Percentiles rank a stretch among this genome's conserved stretches.
phyloP scores from a whole-genome alignment of 2,797 vertebrate genomes.

The Clarias laeviceps region DNA sequence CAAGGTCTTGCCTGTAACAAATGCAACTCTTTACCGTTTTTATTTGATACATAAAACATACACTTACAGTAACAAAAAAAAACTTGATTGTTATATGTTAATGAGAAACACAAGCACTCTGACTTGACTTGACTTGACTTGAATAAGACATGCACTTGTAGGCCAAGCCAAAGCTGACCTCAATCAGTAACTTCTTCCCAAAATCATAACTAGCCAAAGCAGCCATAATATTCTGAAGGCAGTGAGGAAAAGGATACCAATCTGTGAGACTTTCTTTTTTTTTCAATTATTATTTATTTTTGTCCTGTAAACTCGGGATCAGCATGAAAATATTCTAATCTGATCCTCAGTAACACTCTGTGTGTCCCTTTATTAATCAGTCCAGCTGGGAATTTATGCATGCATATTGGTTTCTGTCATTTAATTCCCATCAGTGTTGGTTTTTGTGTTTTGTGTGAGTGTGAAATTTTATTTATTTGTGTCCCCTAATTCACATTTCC shows the following conservation, averaged over 20 bases:
- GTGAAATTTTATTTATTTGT: conserved; percentile 28
- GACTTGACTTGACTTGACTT: conserved; percentile 25
- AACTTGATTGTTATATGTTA: conserved; percentile 34
- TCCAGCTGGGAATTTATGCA: conserved; percentile 54
- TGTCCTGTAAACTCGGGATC: conserved; percentile 27
- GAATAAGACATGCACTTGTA: conserved; percentile 31
- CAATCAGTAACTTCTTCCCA: conserved; percentile 16
- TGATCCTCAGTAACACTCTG: conserved; percentile 48
- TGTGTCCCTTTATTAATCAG: conserved; percentile 51
- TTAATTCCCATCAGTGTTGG: conserved; percentile 39
- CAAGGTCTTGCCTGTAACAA: conserved; percentile 57
- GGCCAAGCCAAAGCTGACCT: conserved; percentile 17
- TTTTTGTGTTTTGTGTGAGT: conserved; percentile 45
- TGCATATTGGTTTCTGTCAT: conserved; percentile 41
- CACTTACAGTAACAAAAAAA: conserved; percentile 7
- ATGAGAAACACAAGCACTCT: conserved; percentile 57
- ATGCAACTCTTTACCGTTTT: conserved; percentile 56
- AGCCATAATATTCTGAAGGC: conserved; percentile 55
- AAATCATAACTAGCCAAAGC: conserved; percentile 35
- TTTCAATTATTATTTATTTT: conserved; percentile 36
- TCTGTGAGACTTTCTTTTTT: not conserved
- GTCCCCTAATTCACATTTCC: conserved; percentile 36
- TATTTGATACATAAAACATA: conserved; percentile 49
- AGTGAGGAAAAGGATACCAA: conserved; percentile 40
- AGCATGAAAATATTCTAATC: conserved; percentile 34